Evolutionary conservation across 2,888 invertebrate species (phyloP).

Genomic region (Dilophus febrilis): DNA sequence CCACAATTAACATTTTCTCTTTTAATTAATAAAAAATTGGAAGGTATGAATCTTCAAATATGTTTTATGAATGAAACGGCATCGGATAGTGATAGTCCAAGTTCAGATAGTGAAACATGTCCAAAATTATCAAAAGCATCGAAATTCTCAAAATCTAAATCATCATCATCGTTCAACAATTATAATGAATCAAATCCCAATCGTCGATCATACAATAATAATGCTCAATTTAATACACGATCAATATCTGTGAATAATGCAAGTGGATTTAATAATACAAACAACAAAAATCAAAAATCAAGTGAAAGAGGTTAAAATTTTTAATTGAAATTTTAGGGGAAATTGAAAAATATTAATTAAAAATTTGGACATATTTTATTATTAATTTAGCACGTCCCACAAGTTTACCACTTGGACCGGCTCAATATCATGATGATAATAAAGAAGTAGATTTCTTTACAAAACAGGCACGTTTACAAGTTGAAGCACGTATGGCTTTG

Average conservation of each 20-base stretch:
- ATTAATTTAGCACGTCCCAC: slow-evolving; percentile 29
- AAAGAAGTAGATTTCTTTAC: slow-evolving; percentile 65
- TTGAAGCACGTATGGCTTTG: slow-evolving; percentile 72
- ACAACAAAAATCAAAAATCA: too few relatives aligned
- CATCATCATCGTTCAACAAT: not conserved
- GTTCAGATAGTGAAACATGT: slow-evolving; percentile 48
- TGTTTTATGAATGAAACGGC: slow-evolving; percentile 91
- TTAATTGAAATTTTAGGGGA: too few relatives aligned
- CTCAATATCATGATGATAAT: slow-evolving; percentile 31
- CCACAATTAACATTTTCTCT: too few relatives aligned
- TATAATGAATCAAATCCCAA: slow-evolving; percentile 1
- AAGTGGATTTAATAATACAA: slow-evolving; percentile 14
- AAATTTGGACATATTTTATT: too few relatives aligned
- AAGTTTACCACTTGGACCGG: slow-evolving; percentile 31
- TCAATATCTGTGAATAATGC: slow-evolving; percentile 17
- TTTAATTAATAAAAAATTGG: too few relatives aligned
- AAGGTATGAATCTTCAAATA: slow-evolving; percentile 88
- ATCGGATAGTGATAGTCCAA: slow-evolving; percentile 65
- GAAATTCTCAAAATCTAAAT: not conserved
- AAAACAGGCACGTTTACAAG: slow-evolving; percentile 64
- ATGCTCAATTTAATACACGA: slow-evolving; percentile 17
- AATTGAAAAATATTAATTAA: not conserved
- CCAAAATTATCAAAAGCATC: slow-evolving; percentile 19
- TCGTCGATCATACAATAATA: slow-evolving; percentile 8
- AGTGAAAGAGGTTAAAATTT: slow-evolving; percentile 8